Conservation (phyloP, 2,888 invertebrate genomes). For the Amphipoea oculea region DNA sequence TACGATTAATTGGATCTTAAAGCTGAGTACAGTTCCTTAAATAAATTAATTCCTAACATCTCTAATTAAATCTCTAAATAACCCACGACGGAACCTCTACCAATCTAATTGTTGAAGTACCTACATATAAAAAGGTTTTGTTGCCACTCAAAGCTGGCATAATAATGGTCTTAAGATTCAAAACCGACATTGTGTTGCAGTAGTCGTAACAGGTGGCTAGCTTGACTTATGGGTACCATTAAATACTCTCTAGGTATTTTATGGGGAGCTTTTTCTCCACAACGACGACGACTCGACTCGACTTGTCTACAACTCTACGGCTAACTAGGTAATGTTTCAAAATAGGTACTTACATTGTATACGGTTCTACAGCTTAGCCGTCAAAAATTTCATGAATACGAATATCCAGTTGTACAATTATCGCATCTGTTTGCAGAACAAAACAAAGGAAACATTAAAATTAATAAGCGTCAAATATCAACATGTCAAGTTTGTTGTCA, state of each 20-base stretch:
- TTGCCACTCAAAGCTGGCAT: not conserved
- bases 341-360: not conserved
- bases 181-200: not conserved
- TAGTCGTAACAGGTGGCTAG: not conserved
- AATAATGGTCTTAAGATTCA: not conserved
- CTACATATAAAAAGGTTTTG: not conserved
- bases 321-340: slow-evolving; percentile 5
- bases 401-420: not conserved
- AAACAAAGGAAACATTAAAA: slow-evolving; percentile 47
- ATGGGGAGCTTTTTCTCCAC: not conserved
- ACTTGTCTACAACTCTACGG: too few species aligned
- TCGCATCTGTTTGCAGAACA: slow-evolving; percentile 10
- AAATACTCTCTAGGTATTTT: not conserved
- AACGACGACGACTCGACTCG: too few species aligned
- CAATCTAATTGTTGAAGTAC: not conserved
- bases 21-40: not conserved
- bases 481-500: not conserved
- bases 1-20: slow-evolving; percentile 16
- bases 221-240: not conserved
- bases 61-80: not conserved
- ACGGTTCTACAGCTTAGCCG: not conserved
- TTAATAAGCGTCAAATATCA: slow-evolving; percentile 17
- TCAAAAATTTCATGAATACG: slow-evolving; percentile 5
- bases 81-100: too few species aligned
- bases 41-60: not conserved